These are phyloP conservation scores for Hirundichthys speculiger DNA, from an alignment of 2,113 vertebrate species.

Conservation along the genomic window DNA sequence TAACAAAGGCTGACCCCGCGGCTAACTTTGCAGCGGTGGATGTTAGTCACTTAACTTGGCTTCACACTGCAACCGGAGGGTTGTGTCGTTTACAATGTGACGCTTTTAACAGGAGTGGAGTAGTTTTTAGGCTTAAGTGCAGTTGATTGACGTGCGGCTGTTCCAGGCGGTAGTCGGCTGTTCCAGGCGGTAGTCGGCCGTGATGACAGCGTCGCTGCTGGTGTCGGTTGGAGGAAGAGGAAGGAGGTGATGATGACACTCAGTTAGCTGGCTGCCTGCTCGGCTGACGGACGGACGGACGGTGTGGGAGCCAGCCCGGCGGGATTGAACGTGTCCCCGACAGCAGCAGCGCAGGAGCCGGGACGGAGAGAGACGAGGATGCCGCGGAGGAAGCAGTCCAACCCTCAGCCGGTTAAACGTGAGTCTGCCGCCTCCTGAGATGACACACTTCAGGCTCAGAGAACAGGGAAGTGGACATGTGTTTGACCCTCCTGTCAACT, in stretches of 20 bases:
- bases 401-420: slow-evolving; percentile 94
- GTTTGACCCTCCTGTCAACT: fast-evolving
- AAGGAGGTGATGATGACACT: slow-evolving; percentile 49
- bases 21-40: background rate
- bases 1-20: slow-evolving; percentile 8
- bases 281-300: slow-evolving; percentile 55
- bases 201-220: slow-evolving; percentile 36
- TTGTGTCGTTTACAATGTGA: background rate
- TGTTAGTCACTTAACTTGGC: background rate
- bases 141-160: background rate
- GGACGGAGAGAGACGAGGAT: slow-evolving; percentile 73
- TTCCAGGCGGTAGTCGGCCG: slow-evolving; percentile 6
- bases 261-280: slow-evolving; percentile 59
- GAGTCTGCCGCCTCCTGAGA: slow-evolving; percentile 21
- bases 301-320: slow-evolving; percentile 7
- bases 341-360: slow-evolving; percentile 49
- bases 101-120: background rate
- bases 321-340: background rate
- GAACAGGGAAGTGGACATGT: slow-evolving; percentile 16
- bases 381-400: slow-evolving; percentile 93
- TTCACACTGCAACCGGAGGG: no score
- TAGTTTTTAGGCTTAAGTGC: background rate
- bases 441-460: background rate
- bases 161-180: background rate
- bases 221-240: slow-evolving; percentile 59